Base-by-base conservation (phyloP, 92 coral and sea anemone species). In the Actinernus sp. region DNA sequence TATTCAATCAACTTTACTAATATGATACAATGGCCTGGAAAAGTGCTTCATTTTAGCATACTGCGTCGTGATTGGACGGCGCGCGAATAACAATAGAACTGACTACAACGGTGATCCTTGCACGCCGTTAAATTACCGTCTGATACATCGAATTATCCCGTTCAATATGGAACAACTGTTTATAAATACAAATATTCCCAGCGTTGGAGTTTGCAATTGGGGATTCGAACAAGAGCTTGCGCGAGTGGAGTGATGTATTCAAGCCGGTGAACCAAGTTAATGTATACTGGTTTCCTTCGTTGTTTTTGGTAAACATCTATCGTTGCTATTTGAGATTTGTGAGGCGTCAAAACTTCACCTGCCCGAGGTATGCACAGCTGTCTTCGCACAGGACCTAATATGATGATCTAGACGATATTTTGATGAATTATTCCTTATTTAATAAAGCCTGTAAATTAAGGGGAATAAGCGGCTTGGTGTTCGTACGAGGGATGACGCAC, bases 311-410 rank as follows among this genome's bases (percentile, higher is more conserved):
- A 86, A 86, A 80, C 75, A 86, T 50, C 62, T 62, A 6, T 50
- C 65, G 93, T 90, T 86, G 89, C 97, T 86, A 76, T 90, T 86
- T 87, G 97, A 73, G 63, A 61, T 52, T 66, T 55, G 86, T 55
- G 78, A 74, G 74, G 59, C 63, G 38, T 41, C 37, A 65, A 65
- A 56, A 47, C 45, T 68, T 81, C 92, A 86, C 93, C 93, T 86
- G 92, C 70, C 26, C 36, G 36, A 10, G 27, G 78, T 81, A 43
- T 55, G 85, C 82, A 90, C 97, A 90, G 97, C 97, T 90, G 97
- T 72, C 33, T 34, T 31, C 48, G 22, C 55, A 58, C 73, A 32
- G 57, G 59, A 68, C 65, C 71, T 90, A 90, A 90, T 87, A 74
- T 70, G 81, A 90, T 81, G 81, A 72, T 62, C 17, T 47, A 49